phyloP scores from a whole-genome alignment of 53 echinoderm and acorn worm genomes.

The Astropecten irregularis region DNA sequence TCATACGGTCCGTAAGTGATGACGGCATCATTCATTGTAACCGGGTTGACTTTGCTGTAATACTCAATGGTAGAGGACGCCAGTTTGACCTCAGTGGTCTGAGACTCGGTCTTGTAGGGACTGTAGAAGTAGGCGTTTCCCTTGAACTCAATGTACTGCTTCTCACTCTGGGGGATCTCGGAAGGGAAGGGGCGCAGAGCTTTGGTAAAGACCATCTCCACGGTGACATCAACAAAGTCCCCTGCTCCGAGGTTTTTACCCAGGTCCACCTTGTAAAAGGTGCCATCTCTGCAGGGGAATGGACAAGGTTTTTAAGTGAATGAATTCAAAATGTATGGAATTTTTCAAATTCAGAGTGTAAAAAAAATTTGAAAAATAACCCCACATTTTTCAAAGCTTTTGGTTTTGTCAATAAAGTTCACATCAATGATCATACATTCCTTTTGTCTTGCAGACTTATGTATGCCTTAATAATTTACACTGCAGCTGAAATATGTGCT shows the following conservation, averaged over 20 bases:
- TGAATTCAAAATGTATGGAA: background rate
- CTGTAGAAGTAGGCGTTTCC: constrained; percentile 82
- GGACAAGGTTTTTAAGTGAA: too few relatives aligned
- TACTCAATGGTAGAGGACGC: constrained; percentile 85
- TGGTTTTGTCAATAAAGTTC: too few relatives aligned
- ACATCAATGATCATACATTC: too few relatives aligned
- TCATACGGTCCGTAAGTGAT: constrained; percentile 97
- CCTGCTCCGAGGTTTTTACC: constrained; percentile 69
- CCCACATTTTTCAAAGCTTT: background rate
- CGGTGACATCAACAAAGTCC: constrained; percentile 57
- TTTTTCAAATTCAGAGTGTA: background rate
- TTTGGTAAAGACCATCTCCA: constrained; percentile 78
- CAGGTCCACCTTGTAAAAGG: constrained; percentile 77
- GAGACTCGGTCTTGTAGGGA: constrained; percentile 80
- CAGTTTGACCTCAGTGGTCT: constrained; percentile 86
- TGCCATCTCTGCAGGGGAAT: constrained; percentile 58
- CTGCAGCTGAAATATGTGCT: too few relatives aligned
- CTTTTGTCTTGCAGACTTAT: too few relatives aligned
- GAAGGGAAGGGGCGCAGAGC: constrained; percentile 85
- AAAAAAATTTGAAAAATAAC: background rate
- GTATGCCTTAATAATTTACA: too few relatives aligned
- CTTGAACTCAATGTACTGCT: constrained; percentile 83
- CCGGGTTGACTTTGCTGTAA: constrained; percentile 84
- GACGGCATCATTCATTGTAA: constrained; percentile 70
- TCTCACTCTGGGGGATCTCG: constrained; percentile 91